phyloP scores from a whole-genome alignment of 2,888 invertebrate species.

The Agrochola macilenta region DNA sequence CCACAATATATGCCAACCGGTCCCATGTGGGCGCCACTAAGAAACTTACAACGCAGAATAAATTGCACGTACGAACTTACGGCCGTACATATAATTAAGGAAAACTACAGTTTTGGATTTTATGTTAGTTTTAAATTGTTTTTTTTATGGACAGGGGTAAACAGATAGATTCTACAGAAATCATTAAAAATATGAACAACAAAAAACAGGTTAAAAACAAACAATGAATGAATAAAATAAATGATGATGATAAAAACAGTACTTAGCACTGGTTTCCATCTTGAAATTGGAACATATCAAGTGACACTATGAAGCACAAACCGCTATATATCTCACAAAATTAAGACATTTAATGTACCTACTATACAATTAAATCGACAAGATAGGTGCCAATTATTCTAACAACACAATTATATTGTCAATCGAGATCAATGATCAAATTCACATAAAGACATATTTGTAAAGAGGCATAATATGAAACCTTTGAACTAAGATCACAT shows the following conservation, averaged over 20 bases:
- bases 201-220: no score
- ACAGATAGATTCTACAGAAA: neutral
- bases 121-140: conserved; percentile 14
- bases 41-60: conserved; percentile 55
- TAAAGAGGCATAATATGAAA: neutral
- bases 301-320: neutral
- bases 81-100: conserved; percentile 50
- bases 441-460: neutral
- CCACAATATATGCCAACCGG: conserved; percentile 38
- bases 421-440: neutral
- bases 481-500: neutral
- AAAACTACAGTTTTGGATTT: conserved; percentile 38
- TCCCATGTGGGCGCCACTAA: conserved; percentile 59
- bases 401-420: conserved; percentile 9
- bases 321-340: conserved; percentile 19
- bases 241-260: no score
- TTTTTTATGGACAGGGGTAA: conserved; percentile 11
- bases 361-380: neutral
- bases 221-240: no score
- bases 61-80: conserved; percentile 46
- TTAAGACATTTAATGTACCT: conserved; percentile 7
- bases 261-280: neutral
- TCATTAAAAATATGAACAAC: neutral
- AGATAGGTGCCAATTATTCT: conserved; percentile 7
- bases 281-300: conserved; percentile 11